Evolutionary conservation across 1,140 invertebrate genomes (phyloP), one percentile per base, ranked within the genome.

Genomic region (Stegodyphus dumicola): DNA sequence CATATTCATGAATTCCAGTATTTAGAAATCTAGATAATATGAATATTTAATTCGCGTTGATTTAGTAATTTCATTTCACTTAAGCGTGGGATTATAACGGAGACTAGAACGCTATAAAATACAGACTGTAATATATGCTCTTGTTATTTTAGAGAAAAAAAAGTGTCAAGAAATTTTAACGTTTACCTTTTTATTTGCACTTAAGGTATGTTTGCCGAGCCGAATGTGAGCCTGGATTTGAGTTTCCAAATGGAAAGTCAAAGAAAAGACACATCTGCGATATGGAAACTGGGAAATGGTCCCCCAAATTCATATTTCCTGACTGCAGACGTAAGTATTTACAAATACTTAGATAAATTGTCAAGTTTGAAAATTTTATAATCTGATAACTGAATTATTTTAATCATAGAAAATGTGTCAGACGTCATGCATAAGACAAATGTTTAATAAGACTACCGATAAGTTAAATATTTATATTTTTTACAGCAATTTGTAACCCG

Each of bases 401-500:
- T 2, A 9, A 2, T 9, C 1, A 10, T 60, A 10, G 9, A 60
- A 60, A 2, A 60, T 60, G 56, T 10, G 15, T 5, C 9, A 10
- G 1, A 10, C 56, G 15, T 10, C 15, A 15, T 10, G 5, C 15
- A 10, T 60, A 15, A 15, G 9, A 10, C 0, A 60, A 60, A 60
- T 15, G 56, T 10, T 60, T 60, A 9, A 60, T 9, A 60, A 60
- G 0, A 10, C 56, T 5, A 10, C 56, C 9, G 56, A 60, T 9
- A 60, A 10, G 9, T 60, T 18, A 69, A 18, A 69, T 13, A 18
- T 69, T 18, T 15, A 69, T 13, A 69, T 69, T 17, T 33, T 77
- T 73, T 64, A 51, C 87, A 94, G 94, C 94, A 2, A 92, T 93
- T 49, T 96, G 95, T 88, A 88, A 92, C 76, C 95, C 95, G 2